Percentiles rank a stretch among this genome's conserved stretches.
Evolutionary conservation across 2,888 invertebrate genomes (phyloP).

Genomic region (Deladenus siricidicola): DNA sequence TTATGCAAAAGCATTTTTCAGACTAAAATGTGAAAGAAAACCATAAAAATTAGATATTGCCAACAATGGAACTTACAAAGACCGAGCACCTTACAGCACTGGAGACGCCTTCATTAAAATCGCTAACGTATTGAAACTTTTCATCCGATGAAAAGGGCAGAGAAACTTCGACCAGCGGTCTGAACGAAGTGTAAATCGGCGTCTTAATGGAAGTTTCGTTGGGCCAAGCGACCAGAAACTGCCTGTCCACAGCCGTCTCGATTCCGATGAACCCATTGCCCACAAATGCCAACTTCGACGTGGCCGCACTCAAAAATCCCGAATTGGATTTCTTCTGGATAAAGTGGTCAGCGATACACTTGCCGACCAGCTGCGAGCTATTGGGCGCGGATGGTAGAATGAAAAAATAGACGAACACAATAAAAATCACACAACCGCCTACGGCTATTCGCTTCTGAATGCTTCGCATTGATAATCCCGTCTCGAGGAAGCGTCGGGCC

Average conservation of each 20-base stretch:
- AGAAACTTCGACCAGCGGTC: slow-evolving; percentile 19
- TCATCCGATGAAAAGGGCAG: slow-evolving; percentile 9
- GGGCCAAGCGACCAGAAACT: slow-evolving; percentile 7
- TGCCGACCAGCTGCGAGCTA: slow-evolving; percentile 2
- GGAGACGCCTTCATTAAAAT: slow-evolving; percentile 19
- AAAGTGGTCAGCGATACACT: slow-evolving; percentile 22
- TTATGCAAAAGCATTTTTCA: slow-evolving; percentile 41
- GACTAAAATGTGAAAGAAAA: slow-evolving; percentile 25
- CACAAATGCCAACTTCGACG: slow-evolving; percentile 31
- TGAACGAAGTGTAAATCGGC: slow-evolving; percentile 11
- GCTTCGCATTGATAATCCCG: background rate
- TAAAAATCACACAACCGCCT: slow-evolving; percentile 12
- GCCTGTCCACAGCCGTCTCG: slow-evolving; percentile 24
- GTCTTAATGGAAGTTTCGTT: slow-evolving; percentile 4
- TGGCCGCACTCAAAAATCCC: background rate
- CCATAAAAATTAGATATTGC: too few relatives aligned
- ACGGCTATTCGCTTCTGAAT: slow-evolving; percentile 10
- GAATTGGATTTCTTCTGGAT: background rate
- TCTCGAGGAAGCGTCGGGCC: slow-evolving; percentile 2
- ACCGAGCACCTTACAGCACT: slow-evolving; percentile 19
- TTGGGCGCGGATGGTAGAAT: slow-evolving; percentile 4
- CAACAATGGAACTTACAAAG: slow-evolving; percentile 17
- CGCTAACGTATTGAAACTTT: slow-evolving; percentile 12
- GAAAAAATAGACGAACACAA: slow-evolving; percentile 19
- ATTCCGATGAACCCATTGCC: slow-evolving; percentile 46